These are phyloP conservation scores for Harlomillsia oculata DNA, from an alignment of 1,140 invertebrate species.

Conservation along the genomic window DNA sequence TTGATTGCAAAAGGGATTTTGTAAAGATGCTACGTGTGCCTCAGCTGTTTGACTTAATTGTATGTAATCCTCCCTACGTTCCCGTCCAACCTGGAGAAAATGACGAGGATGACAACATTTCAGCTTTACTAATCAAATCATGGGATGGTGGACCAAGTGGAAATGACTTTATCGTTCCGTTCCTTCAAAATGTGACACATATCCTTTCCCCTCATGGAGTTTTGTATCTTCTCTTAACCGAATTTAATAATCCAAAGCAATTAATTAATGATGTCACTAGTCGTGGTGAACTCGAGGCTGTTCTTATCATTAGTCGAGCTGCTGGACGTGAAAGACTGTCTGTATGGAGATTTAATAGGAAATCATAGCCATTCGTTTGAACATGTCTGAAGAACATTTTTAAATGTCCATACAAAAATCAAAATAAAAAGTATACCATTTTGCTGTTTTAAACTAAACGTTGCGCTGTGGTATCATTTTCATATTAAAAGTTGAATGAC, in stretches of 20 bases:
- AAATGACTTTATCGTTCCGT: constrained; percentile 64
- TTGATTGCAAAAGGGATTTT: constrained; percentile 47
- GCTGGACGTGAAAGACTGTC: constrained; percentile 60
- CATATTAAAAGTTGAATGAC: too few species aligned
- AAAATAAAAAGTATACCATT: too few species aligned
- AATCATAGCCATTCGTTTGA: constrained; percentile 1
- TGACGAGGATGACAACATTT: constrained; percentile 39
- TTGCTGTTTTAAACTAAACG: too few species aligned
- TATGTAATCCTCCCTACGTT: constrained; percentile 98
- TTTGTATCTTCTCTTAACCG: constrained; percentile 74
- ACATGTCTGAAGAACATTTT: too few species aligned
- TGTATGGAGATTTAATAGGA: constrained; percentile 51
- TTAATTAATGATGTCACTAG: constrained; percentile 53
- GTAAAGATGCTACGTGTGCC: constrained; percentile 41
- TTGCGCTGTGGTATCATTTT: too few species aligned
- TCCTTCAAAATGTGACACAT: constrained; percentile 56
- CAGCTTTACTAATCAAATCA: constrained; percentile 39
- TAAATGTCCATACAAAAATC: too few species aligned
- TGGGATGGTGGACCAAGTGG: constrained; percentile 80
- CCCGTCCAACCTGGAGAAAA: constrained; percentile 68
- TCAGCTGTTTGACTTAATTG: constrained; percentile 68
- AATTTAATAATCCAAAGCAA: constrained; percentile 72
- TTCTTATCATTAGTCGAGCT: constrained; percentile 56
- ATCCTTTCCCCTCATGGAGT: constrained; percentile 59
- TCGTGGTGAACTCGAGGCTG: constrained; percentile 49